These are phyloP conservation scores for Telmatochromis bifrenatus DNA, from an alignment of 2,113 vertebrate genomes.

Conservation along the genomic window DNA sequence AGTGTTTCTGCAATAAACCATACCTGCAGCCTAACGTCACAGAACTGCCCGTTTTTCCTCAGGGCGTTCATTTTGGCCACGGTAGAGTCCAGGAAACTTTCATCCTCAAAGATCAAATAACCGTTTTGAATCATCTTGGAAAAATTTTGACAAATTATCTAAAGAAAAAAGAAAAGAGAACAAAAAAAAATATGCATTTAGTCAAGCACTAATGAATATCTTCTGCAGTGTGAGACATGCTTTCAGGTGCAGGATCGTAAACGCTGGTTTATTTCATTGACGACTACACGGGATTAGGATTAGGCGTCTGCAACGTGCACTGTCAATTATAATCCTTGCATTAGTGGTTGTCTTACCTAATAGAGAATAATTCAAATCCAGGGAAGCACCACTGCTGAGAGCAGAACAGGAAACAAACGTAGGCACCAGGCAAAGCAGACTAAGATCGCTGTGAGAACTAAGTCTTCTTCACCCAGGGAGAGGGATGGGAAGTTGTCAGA, in stretches of 20 bases:
- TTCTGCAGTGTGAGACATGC: background rate
- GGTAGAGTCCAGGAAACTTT: conserved; percentile 95
- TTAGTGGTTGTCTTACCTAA: conserved; percentile 73
- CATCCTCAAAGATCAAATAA: conserved; percentile 97
- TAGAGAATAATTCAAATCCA: conserved; percentile 61
- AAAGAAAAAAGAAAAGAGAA: background rate
- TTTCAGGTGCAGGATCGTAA: background rate
- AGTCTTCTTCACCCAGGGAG: conserved; percentile 60
- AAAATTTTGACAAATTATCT: conserved; percentile 39
- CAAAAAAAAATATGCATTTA: background rate
- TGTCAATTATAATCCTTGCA: conserved; percentile 31
- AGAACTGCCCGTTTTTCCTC: conserved; percentile 98
- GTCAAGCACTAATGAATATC: background rate
- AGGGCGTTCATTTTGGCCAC: conserved; percentile 98
- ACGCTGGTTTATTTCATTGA: background rate
- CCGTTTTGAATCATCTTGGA: conserved; percentile 95
- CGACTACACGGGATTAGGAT: conserved; percentile 30
- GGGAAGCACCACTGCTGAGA: conserved; percentile 17
- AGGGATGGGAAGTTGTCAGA: conserved; percentile 49
- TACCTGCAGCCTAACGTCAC: conserved; percentile 98
- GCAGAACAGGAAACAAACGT: conserved; percentile 53
- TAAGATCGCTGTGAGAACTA: conserved; percentile 29
- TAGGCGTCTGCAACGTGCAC: conserved; percentile 3
- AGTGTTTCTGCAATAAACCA: background rate
- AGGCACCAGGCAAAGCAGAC: conserved; percentile 55